Evolutionary conservation across 2,888 invertebrate genomes (phyloP), one percentile per base, ranked within the genome.

Genomic region (Trachelus tabidus): DNA sequence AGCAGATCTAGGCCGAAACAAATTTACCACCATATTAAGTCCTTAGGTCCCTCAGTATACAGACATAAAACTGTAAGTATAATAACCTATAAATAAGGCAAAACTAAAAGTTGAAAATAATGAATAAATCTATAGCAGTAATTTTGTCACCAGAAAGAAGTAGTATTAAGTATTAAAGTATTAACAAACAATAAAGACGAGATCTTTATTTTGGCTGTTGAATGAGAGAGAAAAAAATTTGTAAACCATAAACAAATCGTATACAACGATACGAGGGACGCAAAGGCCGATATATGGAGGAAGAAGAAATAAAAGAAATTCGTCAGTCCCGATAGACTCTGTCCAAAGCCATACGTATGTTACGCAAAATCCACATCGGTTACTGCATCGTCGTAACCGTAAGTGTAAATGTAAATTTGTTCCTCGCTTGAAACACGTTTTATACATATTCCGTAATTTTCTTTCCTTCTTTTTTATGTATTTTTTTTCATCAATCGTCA

Each of bases 371-470:
- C 85, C 86, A 86, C 82, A 81, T 85, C 40, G 23, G 40, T 56
- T 79, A 77, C 33, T 80, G 83, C 83, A 84, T 80, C 84, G 82
- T 84, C 80, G 79, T 86, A 83, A 85, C 82, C 81, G 82, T 84
- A 83, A 85, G 84, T 84, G 80, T 83, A 85, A 85, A 81, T 83
- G 84, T 87, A 84, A 87, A 86, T 85, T 81, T 80, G 40, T 79
- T 82, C 81, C 82, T 86, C 84, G 85, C 87, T 86, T 88, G 87
- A 86, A 89, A 88, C 87, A 89, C 86, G 87, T 83, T 87, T 87
- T 87, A 87, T 88, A 87, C 88, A 87, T 83, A 82, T 80, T 83
- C 80, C 40, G 40, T 83, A 73, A 76, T 73, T 79, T 81, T 83
- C 76, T 79, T 80, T 75, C 34, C 1, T 34, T 34, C 71, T 78